Evolutionary conservation across 2,888 invertebrate genomes (phyloP), one percentile per base, ranked within the genome.

Genomic region (Ariolimax columbianus): DNA sequence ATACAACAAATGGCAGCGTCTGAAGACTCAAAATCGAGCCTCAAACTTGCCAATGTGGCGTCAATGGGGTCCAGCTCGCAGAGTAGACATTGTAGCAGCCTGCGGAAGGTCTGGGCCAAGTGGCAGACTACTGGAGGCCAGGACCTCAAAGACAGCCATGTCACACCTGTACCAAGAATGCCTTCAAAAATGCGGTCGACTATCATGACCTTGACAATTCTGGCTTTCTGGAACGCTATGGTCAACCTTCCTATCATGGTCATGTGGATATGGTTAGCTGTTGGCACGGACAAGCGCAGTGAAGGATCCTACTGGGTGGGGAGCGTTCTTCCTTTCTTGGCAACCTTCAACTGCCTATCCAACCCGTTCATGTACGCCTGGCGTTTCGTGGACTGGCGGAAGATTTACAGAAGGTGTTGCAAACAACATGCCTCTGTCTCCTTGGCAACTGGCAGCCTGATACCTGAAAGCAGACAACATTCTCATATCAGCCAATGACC

Each of bases 371-470:
- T 82, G 14, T 82, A 82, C 59, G 82, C 73, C 0, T 82, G 82
- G 82, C 68, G 82, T 7, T 82, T 82, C 33, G 73, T 82, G 17
- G 51, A 82, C 33, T 82, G 82, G 82, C 43, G 73, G 0, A 82
- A 40, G 33, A 38, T 73, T 6, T 82, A 11, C 59, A 55, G 23
- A 0, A 11, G 3, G 23, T 79, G 66, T 23, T 47, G 30, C 30
- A 79, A 33, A 43, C 40, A 33, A 33, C 40, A 33, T 43, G 47
- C 0, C 30, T 51, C 75, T 1, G 75, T 23, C 19, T 19, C 47
- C 2, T 0, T 33, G 3, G 17, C 30, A 33, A 51, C 33, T 7
- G 26, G 38, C 23, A 40, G 0, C 7, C 19, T 23, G 23, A 6
- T 4, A 1, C n/a, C 4, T 14, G 43, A 30, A 6, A 75, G n/a